Conservation (phyloP, 2,113 vertebrate species). For the Hippoglossus stenolepis region DNA sequence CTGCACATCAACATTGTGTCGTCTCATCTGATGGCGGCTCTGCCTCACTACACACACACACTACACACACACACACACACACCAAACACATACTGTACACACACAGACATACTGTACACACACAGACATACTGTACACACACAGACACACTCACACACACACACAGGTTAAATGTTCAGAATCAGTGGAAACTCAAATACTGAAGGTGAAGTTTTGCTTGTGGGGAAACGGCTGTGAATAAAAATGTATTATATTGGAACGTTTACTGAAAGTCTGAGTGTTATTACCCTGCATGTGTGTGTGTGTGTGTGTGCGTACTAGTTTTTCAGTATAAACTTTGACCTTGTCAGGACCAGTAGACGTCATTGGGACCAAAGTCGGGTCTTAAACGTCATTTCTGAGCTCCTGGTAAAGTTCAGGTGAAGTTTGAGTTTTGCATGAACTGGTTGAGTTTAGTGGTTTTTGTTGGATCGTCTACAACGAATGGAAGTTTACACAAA, state of each 20-base stretch:
- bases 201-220: slow-evolving; percentile 15
- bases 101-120: neutral
- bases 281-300: neutral
- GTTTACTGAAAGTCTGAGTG: slow-evolving; percentile 2
- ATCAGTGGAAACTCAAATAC: neutral
- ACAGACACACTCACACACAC: neutral
- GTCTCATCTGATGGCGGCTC: no score
- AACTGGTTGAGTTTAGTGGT: no score
- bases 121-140: neutral
- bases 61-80: neutral
- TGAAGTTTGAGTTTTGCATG: no score
- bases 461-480: no score
- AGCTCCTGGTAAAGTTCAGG: no score
- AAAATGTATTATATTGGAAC: slow-evolving; percentile 58
- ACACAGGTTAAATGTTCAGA: neutral
- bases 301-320: no score
- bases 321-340: neutral
- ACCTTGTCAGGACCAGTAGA: no score
- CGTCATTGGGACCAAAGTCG: no score
- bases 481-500: no score
- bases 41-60: neutral
- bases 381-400: no score
- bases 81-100: neutral
- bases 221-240: slow-evolving; percentile 66
- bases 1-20: neutral